A percentile compares a stretch with the other conserved stretches of the same genome.
Conservation (phyloP, 2,797 vertebrate species). For the Hybognathus amarus region DNA sequence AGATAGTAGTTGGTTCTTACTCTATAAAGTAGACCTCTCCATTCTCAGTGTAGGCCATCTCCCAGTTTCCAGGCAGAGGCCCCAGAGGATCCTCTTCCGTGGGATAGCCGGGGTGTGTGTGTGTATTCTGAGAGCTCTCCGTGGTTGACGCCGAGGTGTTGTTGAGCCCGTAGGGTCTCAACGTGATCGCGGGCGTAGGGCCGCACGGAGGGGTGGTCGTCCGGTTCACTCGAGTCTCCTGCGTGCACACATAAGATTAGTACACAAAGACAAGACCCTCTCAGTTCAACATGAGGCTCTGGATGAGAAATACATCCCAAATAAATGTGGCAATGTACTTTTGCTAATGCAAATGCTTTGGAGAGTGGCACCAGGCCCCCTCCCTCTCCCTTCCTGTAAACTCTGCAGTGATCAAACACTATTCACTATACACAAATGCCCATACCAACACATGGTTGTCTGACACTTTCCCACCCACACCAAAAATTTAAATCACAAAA, state of each 20-base stretch:
- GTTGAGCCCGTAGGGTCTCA: conserved; percentile 75
- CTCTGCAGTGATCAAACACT: conserved; percentile 50
- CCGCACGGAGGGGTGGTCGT: conserved; percentile 81
- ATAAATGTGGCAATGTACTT: neutral
- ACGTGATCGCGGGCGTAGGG: conserved; percentile 78
- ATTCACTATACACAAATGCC: conserved; percentile 57
- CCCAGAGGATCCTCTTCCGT: conserved; percentile 91
- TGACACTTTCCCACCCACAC: conserved; percentile 12
- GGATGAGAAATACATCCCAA: conserved; percentile 6
- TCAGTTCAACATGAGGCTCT: neutral
- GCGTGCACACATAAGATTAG: conserved; percentile 4
- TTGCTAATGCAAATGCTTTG: neutral
- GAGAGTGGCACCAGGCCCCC: conserved; percentile 8
- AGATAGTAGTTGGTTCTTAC: conserved; percentile 70
- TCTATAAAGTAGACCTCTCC: conserved; percentile 99
- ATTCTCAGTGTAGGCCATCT: conserved; percentile 99
- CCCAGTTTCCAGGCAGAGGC: conserved; percentile 98
- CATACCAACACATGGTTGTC: conserved; percentile 55
- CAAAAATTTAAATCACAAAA: conserved; percentile 15
- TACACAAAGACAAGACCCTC: conserved; percentile 7
- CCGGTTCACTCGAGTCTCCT: conserved; percentile 96
- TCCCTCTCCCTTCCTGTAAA: conserved; percentile 65
- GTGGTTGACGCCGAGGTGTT: conserved; percentile 88
- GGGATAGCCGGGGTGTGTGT: conserved; percentile 92
- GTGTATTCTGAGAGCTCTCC: conserved; percentile 95